These are phyloP conservation scores for Oncorhynchus tshawytscha DNA, from an alignment of 2,113 vertebrate genomes.

Conservation along the genomic window DNA sequence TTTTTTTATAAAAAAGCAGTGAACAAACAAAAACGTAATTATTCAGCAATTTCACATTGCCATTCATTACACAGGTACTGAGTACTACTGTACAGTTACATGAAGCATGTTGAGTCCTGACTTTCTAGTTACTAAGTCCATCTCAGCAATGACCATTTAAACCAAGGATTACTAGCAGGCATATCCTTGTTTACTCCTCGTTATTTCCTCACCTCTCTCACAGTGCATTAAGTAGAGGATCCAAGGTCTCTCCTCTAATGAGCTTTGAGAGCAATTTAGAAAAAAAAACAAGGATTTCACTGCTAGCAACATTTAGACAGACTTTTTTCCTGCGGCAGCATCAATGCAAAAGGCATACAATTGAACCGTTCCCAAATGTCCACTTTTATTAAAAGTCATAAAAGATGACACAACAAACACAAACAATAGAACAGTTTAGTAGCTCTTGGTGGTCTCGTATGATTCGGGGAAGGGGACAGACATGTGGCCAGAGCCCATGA, in stretches of 20 bases:
- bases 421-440: conserved; percentile 71
- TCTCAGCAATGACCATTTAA: too few relatives aligned
- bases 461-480: conserved; percentile 91
- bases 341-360: not conserved
- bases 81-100: not conserved
- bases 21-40: not conserved
- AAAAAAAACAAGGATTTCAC: too few relatives aligned
- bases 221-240: too few relatives aligned
- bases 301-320: not conserved
- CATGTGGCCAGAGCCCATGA: conserved; percentile 88
- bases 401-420: conserved; percentile 24
- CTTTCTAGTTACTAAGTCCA: too few relatives aligned
- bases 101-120: too few relatives aligned
- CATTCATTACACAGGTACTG: not conserved
- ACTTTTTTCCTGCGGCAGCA: not conserved
- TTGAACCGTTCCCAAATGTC: not conserved
- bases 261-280: too few relatives aligned
- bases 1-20: not conserved
- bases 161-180: too few relatives aligned
- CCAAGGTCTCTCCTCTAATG: too few relatives aligned
- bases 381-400: conserved; percentile 53
- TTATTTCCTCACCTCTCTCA: too few relatives aligned
- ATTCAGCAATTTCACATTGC: not conserved
- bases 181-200: too few relatives aligned
- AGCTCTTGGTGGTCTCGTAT: conserved; percentile 90